Base-by-base conservation (phyloP, 2,888 invertebrate species). In the Caenorhabditis japonica region DNA sequence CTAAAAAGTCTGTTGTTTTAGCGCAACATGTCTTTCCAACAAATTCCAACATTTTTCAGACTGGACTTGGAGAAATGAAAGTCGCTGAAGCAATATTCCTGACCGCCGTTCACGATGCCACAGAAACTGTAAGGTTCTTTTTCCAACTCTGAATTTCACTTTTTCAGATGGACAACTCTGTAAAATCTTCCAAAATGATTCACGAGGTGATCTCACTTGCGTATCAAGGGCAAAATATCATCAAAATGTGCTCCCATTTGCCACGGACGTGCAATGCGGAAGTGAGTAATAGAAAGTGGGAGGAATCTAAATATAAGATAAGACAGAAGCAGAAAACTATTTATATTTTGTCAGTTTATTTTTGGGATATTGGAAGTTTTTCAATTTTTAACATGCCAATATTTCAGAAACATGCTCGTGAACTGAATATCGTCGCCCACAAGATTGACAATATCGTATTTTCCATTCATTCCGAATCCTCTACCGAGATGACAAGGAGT, bases 171-270 rank as follows among this genome's bases (percentile, higher is more conserved):
- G n/a, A n/a, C n/a, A n/a, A n/a, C n/a, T n/a, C n/a, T n/a, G n/a
- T 3, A 12, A 27, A n/a, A 33, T 33, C 30, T 5, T 12, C 53
- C 3, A 10, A 23, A 13, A 21, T 49, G 33, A 8, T 66, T 13
- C 33, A 36, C 19, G 21, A 43, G 49, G 30, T 66, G 19, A 41
- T 66, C 12, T 66, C 66, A 0, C 43, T 43, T 7, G 66, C 56
- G 13, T 66, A 66, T 51, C 30, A 66, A 43, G 66, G 66, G 4
- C 49, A 51, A 15, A 66, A 66, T 19, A 66, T 66, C 49, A 66
- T 66, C 51, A 66, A 58, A 34, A 56, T 56, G 43, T 66, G 66
- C 30, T 43, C 51, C 34, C 56, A 66, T 27, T 41, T 66, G 47
- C 66, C 66, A 12, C 27, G 21, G 19, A 25, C 41, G 27, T 51